Evolutionary conservation across 2,797 vertebrate genomes (phyloP).

Genomic region (Cynodonichthys magdalenae): DNA sequence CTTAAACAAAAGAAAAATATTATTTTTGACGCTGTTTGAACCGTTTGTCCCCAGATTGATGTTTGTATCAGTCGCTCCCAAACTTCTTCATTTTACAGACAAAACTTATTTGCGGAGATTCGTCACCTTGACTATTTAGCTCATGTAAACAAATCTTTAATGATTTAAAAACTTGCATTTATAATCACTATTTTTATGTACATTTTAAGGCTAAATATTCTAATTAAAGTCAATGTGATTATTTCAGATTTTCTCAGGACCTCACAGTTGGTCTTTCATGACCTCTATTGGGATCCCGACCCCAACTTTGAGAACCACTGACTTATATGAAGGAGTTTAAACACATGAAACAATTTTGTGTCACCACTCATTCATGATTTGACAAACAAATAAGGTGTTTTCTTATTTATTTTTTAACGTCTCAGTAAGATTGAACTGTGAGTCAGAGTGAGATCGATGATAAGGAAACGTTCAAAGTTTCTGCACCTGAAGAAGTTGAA

Average conservation of each 20-base stretch:
- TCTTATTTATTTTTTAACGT: background rate
- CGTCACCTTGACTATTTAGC: too few species aligned
- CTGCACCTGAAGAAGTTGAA: constrained; percentile 36
- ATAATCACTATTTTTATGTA: too few species aligned
- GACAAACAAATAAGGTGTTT: background rate
- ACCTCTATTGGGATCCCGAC: too few species aligned
- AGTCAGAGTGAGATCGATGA: constrained; percentile 9
- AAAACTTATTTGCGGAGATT: too few species aligned
- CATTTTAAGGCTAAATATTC: too few species aligned
- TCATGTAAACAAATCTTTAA: too few species aligned
- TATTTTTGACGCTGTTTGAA: too few species aligned
- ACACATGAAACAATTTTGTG: background rate
- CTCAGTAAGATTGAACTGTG: background rate
- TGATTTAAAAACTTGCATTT: too few species aligned
- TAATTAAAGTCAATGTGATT: too few species aligned
- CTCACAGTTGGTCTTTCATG: too few species aligned
- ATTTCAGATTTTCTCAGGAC: too few species aligned
- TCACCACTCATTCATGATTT: background rate
- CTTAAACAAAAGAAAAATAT: background rate
- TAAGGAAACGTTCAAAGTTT: constrained; percentile 25
- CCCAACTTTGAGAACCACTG: background rate
- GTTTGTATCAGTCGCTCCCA: background rate
- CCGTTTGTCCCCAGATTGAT: background rate
- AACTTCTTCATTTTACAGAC: too few species aligned
- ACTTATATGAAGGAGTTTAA: constrained; percentile 1